Base-by-base conservation (phyloP, 2,113 vertebrate genomes). In the Eolophus roseicapilla region DNA sequence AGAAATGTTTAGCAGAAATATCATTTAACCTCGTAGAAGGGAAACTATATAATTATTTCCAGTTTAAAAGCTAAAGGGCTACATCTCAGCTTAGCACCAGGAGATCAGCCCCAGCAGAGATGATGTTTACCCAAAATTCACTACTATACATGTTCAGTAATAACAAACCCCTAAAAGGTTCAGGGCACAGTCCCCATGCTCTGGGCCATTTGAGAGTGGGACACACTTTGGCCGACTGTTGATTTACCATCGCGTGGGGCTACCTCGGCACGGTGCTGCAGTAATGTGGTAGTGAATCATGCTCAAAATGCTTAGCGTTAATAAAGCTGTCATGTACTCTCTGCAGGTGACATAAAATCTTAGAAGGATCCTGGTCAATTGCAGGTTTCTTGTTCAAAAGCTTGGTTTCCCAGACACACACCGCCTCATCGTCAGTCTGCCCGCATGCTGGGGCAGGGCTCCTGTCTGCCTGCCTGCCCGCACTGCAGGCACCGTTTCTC, bases 331-430 rank as follows among this genome's bases (percentile, higher is more conserved):
- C 88, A 11, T 65, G 69, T 49, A 20, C 31, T 90, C 93, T 94
- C 70, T 92, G 88, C 86, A 87, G 92, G 65, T 93, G 83, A 82
- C 91, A 93, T 87, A 76, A 92, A 93, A 44, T 13, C 88, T 37
- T 4, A 1, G 69, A 57, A 29, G 80, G n/a, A 8, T 43, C n/a
- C 9, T 2, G 65, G 69, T 24, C 82, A 33, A 2, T 41, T 1
- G 2, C 84, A 50, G 50, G 63, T 19, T 64, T 55, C 37, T 59
- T 55, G 46, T 14, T 29, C 28, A 8, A 74, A 82, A 91, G 31
- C 29, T 52, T 5, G 33, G 33, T 35, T 83, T 76, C 64, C 39
- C 77, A 75, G 83, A 29, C 35, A 3, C 0, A 3, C 31, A 3
- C 13, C 1, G 1, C 33, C 63, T 83, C 85, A 83, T 86, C n/a